Percentiles rank a stretch among this genome's conserved stretches.
Conservation (phyloP, 2,113 vertebrate genomes). For the Caretta caretta region DNA sequence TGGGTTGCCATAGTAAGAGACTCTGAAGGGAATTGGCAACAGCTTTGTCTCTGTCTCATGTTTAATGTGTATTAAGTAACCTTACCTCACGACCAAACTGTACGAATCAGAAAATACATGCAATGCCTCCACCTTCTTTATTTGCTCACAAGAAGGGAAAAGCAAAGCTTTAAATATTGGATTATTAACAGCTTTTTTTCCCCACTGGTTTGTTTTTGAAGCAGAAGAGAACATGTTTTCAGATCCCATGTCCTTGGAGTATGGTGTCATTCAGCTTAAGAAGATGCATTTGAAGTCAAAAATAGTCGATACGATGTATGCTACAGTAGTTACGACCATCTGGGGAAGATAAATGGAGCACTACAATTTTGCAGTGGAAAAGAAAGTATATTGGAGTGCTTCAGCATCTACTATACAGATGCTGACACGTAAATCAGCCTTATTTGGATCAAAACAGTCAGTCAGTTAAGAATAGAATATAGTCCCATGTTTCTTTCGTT, state of each 20-base stretch:
- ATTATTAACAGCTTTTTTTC: background rate
- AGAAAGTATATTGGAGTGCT: background rate
- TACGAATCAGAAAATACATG: slow-evolving; percentile 52
- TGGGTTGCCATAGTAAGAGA: slow-evolving; percentile 49
- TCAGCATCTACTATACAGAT: background rate
- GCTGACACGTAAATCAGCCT: slow-evolving; percentile 25
- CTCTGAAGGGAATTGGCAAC: slow-evolving; percentile 48
- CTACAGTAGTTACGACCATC: background rate
- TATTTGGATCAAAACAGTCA: background rate
- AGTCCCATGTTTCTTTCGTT: background rate
- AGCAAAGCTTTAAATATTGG: slow-evolving; percentile 4
- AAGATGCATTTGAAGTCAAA: slow-evolving; percentile 39
- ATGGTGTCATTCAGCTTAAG: slow-evolving; percentile 13
- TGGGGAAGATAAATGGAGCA: slow-evolving; percentile 42
- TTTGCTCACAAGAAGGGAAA: background rate
- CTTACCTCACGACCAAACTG: slow-evolving; percentile 31
- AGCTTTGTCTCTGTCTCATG: slow-evolving; percentile 44
- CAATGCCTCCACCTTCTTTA: slow-evolving; percentile 14
- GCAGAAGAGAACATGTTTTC: background rate
- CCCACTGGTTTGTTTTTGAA: background rate
- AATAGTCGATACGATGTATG: background rate
- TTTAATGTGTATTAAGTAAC: slow-evolving; percentile 56
- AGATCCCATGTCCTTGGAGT: background rate
- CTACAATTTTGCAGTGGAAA: slow-evolving; percentile 31
- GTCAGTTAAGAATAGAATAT: slow-evolving; percentile 17